A percentile compares a stretch with the other conserved stretches of the same genome.
Conservation (phyloP, 2,797 vertebrate species). For the Notamacropus eugenii region DNA sequence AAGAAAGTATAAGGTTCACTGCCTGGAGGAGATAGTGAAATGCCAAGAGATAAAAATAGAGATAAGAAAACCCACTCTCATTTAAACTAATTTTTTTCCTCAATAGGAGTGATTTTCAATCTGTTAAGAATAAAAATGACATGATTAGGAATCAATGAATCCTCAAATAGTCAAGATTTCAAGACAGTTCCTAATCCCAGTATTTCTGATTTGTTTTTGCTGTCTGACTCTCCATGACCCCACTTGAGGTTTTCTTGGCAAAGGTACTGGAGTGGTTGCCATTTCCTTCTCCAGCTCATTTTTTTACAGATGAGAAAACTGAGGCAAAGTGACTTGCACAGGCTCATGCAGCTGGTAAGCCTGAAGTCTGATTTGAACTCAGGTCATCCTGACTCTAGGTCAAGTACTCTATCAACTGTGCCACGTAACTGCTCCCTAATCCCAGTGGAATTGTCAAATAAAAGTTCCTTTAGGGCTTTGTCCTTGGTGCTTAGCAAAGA, state of each 20-base stretch:
- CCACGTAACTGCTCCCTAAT: not conserved
- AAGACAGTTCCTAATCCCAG: not conserved
- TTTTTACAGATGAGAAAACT: not conserved
- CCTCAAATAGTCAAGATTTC: not conserved
- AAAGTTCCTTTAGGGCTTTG: not conserved
- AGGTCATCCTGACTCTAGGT: not conserved
- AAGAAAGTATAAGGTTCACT: not conserved
- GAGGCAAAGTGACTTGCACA: not conserved
- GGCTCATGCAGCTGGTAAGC: not conserved
- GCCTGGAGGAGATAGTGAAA: not conserved
- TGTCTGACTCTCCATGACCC: not conserved
- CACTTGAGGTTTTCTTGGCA: not conserved
- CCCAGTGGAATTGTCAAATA: not conserved
- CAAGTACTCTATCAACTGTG: not conserved
- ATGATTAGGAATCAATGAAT: not conserved
- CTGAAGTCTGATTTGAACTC: not conserved
- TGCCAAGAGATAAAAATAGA: not conserved
- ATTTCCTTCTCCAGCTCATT: not conserved
- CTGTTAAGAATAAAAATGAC: not conserved
- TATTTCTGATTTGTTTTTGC: not conserved
- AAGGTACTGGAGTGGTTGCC: not conserved
- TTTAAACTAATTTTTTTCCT: not conserved
- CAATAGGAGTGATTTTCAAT: not conserved
- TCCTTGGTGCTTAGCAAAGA: not conserved
- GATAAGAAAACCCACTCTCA: not conserved